Conservation (phyloP, 2,888 invertebrate genomes). For the Peribatodes rhomboidaria region DNA sequence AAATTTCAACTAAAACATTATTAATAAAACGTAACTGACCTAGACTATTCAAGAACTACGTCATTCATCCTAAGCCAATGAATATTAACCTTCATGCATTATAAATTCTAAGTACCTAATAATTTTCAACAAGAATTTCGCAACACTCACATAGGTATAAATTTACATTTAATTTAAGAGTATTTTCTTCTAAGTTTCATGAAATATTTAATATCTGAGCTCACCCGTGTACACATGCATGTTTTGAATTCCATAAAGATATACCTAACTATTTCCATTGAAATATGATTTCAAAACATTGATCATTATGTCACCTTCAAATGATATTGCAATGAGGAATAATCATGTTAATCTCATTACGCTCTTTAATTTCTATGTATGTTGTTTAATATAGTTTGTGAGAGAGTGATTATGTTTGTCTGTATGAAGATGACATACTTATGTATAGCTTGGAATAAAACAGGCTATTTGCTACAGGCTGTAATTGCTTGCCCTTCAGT, state of each 20-base stretch:
- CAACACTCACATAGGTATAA: no score
- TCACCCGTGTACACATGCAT: background rate
- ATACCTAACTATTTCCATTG: slow-evolving; percentile 15
- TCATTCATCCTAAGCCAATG: background rate
- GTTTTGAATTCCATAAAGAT: slow-evolving; percentile 16
- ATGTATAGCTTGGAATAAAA: no score
- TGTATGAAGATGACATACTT: no score
- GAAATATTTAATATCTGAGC: no score
- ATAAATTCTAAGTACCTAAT: no score
- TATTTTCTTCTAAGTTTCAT: background rate
- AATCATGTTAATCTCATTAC: background rate
- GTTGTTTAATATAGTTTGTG: no score
- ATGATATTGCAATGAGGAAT: slow-evolving; percentile 3
- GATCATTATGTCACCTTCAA: slow-evolving; percentile 15
- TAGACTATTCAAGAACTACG: background rate
- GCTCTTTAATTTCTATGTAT: no score
- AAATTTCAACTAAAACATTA: no score
- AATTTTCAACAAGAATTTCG: background rate
- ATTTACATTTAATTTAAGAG: background rate
- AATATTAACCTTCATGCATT: background rate
- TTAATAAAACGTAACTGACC: slow-evolving; percentile 11
- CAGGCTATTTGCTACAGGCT: no score
- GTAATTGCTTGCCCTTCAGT: no score
- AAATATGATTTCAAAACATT: slow-evolving; percentile 13
- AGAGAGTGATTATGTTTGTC: no score